Evolutionary conservation across 1,140 invertebrate genomes (phyloP).

Genomic region (Cydia fagiglandana): DNA sequence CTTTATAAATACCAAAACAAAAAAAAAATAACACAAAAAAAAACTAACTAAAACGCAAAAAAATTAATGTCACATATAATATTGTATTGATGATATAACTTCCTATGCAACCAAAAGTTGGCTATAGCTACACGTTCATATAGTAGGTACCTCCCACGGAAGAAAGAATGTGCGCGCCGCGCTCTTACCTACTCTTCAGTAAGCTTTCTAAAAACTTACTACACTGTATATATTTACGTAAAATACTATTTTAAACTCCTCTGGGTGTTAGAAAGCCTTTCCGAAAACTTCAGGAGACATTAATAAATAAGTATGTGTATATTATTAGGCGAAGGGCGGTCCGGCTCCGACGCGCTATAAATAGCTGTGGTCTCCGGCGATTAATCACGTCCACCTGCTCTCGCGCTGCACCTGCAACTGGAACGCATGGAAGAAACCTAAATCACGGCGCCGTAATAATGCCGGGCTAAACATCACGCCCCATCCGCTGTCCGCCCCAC

Average conservation of each 20-base stretch:
- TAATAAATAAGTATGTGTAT: constrained; percentile 15
- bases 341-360: constrained; percentile 59
- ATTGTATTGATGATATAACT: no score
- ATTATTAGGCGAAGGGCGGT: constrained; percentile 38
- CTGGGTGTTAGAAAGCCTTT: background rate
- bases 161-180: no score
- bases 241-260: background rate
- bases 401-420: constrained; percentile 44
- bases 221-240: no score
- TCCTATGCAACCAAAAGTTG: no score
- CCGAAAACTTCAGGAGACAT: background rate
- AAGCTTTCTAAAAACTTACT: no score
- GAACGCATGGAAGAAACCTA: constrained; percentile 46
- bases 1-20: no score
- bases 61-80: no score
- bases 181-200: no score
- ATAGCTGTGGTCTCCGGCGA: constrained; percentile 55
- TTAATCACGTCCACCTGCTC: constrained; percentile 63
- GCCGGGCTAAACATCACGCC: constrained; percentile 32
- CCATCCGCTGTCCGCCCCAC: constrained; percentile 8
- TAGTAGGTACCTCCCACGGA: no score
- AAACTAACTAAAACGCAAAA: no score
- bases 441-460: constrained; percentile 57
- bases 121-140: no score
- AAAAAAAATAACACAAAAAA: no score